Conservation (phyloP, 2,797 vertebrate genomes). For the Gobio occitaniae region DNA sequence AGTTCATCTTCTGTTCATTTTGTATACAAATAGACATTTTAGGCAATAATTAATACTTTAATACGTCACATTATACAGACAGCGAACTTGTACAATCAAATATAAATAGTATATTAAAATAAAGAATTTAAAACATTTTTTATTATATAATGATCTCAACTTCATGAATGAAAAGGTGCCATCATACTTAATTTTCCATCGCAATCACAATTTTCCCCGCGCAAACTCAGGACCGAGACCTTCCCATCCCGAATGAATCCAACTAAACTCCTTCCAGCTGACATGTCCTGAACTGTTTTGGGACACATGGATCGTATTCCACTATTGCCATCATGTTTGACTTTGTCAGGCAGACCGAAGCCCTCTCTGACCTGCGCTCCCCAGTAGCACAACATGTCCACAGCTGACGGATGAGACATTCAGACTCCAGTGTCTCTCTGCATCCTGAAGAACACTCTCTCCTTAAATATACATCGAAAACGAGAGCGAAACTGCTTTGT, state of each 20-base stretch:
- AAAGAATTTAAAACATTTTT: background rate
- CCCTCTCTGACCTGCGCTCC: conserved; percentile 36
- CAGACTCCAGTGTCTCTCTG: background rate
- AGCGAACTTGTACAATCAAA: background rate
- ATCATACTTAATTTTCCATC: conserved; percentile 25
- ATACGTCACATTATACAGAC: background rate
- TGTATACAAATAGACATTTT: background rate
- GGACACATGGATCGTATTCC: background rate
- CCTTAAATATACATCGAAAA: background rate
- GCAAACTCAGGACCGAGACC: conserved; percentile 28
- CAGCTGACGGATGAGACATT: background rate
- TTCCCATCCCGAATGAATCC: conserved; percentile 40
- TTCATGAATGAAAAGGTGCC: background rate
- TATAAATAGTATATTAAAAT: background rate
- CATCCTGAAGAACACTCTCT: background rate
- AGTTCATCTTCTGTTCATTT: background rate
- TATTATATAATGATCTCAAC: background rate
- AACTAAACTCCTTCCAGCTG: conserved; percentile 16
- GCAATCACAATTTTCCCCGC: background rate
- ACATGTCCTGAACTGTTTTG: conserved; percentile 13
- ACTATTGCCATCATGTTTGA: background rate
- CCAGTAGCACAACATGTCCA: conserved; percentile 50
- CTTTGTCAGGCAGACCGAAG: conserved; percentile 16
- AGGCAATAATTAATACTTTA: background rate
- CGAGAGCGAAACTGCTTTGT: background rate